Evolutionary conservation across 2,113 vertebrate genomes (phyloP), one percentile per base, ranked within the genome.

Genomic region (Phaethornis superciliosus): DNA sequence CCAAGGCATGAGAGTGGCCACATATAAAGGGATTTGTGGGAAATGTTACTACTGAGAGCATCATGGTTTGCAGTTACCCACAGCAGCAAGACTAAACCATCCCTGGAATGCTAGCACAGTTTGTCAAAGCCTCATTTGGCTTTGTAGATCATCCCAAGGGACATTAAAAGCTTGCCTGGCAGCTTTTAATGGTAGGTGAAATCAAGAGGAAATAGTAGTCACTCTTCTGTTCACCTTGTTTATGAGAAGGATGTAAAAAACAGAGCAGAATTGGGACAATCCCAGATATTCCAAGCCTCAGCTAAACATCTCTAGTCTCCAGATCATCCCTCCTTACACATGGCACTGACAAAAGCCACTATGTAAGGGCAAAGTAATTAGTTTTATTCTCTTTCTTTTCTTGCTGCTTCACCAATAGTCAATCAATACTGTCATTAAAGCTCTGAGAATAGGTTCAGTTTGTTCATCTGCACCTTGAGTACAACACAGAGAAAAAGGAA

Each of bases 351-450:
- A 91, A 90, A 91, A 94, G 3, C 0, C 56, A 81, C 88, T 83
- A 54, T 69, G 84, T 32, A 88, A 22, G 79, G 35, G 46, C 35
- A 94, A 95, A 95, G 91, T 72, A 86, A 91, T 90, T 91, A 93
- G 93, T 95, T 95, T 94, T 85, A 90, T 86, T 93, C 64, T 76
- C 83, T 91, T 90, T 85, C 88, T 93, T 90, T 46, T 30, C 54
- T 86, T 62, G 40, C 76, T 88, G 76, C 64, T 95, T 93, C 91
- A 93, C 93, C 95, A 95, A 95, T 90, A 94, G 62, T 64, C 4
- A 1, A 97, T 96, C 90, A 94, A 97, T 95, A 94, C 9, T 42
- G 75, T 91, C 93, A 89, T 95, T 93, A 95, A 88, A 76, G 49
- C 83, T 64, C 82, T 75, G 72, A 94, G 85, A 94, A 95, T 86